Percentiles rank a stretch among this genome's conserved stretches.
Evolutionary conservation across 2,113 vertebrate genomes (phyloP).

Genomic region (Pithys albifrons): DNA sequence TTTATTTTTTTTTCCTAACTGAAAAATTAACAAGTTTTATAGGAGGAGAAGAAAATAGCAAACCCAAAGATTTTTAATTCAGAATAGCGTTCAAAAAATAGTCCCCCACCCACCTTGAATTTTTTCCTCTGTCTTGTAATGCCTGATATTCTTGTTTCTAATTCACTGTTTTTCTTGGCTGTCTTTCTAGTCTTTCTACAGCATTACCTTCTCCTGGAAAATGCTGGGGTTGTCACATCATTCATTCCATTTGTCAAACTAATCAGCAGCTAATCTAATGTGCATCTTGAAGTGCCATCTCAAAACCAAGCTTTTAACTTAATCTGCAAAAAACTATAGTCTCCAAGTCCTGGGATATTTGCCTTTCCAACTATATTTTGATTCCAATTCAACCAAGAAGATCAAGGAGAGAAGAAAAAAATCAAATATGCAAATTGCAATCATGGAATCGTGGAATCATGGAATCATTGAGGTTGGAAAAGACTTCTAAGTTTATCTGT

Average conservation of each 20-base stretch:
- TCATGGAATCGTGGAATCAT: background rate
- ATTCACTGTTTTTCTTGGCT: background rate
- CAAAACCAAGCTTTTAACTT: background rate
- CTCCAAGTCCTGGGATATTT: background rate
- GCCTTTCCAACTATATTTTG: background rate
- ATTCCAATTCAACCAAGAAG: background rate
- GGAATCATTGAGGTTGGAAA: background rate
- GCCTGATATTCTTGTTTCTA: background rate
- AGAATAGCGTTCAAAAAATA: background rate
- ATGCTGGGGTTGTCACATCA: background rate
- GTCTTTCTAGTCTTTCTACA: background rate
- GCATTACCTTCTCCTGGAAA: background rate
- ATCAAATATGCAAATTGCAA: background rate
- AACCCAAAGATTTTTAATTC: background rate
- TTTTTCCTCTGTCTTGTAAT: background rate
- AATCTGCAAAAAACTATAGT: background rate
- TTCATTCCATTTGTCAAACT: background rate
- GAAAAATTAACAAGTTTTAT: background rate
- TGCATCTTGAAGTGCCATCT: background rate
- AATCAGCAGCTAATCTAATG: background rate
- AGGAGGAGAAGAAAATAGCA: background rate
- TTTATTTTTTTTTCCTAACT: background rate
- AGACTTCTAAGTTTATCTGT: background rate
- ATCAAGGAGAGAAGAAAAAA: background rate
- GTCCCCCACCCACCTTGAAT: background rate